Evolutionary conservation across 2,888 invertebrate genomes (phyloP).

Genomic region (Autographa gamma): DNA sequence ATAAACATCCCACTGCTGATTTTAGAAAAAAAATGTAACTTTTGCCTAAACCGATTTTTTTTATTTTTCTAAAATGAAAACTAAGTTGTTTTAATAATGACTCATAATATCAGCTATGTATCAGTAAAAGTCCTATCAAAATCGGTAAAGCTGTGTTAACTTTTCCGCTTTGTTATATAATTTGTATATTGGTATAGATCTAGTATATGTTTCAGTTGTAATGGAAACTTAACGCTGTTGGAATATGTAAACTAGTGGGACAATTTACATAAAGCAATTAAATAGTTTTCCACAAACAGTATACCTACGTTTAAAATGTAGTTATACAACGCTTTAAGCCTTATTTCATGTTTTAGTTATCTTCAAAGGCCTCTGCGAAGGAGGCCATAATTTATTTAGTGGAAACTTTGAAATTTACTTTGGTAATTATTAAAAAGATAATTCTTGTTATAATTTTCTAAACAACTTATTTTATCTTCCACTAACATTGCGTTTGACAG

Average conservation of each 20-base stretch:
- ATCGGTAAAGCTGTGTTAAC: no score
- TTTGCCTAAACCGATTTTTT: no score
- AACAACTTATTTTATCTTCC: no score
- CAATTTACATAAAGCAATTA: constrained; percentile 35
- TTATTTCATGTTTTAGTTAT: constrained; percentile 1
- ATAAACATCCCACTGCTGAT: no score
- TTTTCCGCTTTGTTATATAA: not conserved
- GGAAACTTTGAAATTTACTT: not conserved
- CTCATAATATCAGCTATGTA: no score
- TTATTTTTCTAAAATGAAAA: no score
- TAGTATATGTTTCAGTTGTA: constrained; percentile 6
- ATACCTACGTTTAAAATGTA: not conserved
- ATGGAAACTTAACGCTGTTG: constrained; percentile 10
- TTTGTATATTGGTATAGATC: not conserved
- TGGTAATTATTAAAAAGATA: no score
- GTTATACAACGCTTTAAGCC: not conserved
- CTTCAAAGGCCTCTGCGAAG: not conserved
- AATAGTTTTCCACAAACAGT: constrained; percentile 9
- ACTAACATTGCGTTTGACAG: no score
- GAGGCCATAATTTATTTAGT: not conserved
- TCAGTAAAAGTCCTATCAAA: no score
- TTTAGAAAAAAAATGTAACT: no score
- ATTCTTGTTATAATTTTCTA: no score
- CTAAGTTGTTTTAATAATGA: no score
- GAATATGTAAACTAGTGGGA: constrained; percentile 16